Evolutionary conservation across 1,140 invertebrate genomes (phyloP).

Genomic region (Brachionus rubens): DNA sequence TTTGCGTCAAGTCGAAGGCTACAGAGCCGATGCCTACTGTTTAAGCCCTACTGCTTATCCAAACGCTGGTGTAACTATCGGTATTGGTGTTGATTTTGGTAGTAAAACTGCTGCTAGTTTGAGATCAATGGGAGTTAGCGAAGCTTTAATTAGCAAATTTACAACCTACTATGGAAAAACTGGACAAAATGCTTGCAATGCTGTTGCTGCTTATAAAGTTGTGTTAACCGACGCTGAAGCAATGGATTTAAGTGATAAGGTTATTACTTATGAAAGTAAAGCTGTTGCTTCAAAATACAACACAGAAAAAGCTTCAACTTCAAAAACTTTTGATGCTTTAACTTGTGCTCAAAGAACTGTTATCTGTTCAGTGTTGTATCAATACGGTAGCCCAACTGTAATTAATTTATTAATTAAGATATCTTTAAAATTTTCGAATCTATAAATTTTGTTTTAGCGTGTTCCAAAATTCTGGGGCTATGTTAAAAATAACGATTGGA

Average conservation of each 20-base stretch:
- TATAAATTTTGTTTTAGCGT: background rate
- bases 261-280: background rate
- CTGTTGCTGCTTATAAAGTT: background rate
- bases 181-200: background rate
- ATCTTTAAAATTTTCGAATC: too few relatives aligned
- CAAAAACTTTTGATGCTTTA: background rate
- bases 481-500: background rate
- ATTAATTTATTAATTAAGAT: background rate
- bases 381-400: slow-evolving; percentile 23
- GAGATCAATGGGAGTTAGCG: background rate
- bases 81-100: slow-evolving; percentile 4
- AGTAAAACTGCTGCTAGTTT: background rate
- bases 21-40: background rate
- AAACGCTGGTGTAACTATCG: background rate
- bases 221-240: background rate
- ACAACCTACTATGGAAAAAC: background rate
- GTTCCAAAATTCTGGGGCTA: background rate
- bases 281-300: background rate
- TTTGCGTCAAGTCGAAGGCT: slow-evolving; percentile 1
- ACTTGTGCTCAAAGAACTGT: slow-evolving; percentile 13
- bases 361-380: slow-evolving; percentile 1
- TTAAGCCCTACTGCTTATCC: background rate
- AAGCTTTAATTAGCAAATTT: background rate
- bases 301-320: background rate
- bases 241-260: background rate